Conservation (phyloP, 2,888 invertebrate species). For the Sympetrum striolatum region DNA sequence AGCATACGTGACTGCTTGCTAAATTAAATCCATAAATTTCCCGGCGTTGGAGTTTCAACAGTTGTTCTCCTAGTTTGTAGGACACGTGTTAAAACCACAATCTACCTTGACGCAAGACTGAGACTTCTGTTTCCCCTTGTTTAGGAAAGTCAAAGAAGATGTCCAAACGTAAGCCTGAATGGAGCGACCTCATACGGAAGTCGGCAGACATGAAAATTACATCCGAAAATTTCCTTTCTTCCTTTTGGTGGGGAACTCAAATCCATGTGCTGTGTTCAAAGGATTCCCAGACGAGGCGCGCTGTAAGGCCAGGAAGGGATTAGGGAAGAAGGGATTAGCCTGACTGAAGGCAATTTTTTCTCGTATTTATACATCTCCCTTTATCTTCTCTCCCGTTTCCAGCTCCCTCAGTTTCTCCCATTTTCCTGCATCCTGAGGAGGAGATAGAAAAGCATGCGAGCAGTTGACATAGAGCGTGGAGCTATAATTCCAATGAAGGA, state of each 20-base stretch:
- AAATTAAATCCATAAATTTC: no score
- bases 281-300: background rate
- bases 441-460: background rate
- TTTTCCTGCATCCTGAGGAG: no score
- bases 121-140: background rate
- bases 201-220: background rate
- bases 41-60: no score
- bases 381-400: background rate
- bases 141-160: background rate
- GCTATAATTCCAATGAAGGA: background rate
- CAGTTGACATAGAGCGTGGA: background rate
- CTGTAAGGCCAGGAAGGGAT: background rate
- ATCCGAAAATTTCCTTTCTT: background rate
- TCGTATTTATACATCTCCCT: background rate
- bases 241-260: background rate
- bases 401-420: no score
- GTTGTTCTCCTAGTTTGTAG: no score
- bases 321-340: background rate
- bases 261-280: background rate
- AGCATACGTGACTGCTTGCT: no score
- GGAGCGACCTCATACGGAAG: background rate
- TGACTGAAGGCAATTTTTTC: background rate
- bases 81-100: no score
- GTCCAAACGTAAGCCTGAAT: background rate
- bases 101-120: no score